These are phyloP conservation scores for Copidosoma aretas DNA, from an alignment of 2,888 invertebrate species.

Conservation along the genomic window DNA sequence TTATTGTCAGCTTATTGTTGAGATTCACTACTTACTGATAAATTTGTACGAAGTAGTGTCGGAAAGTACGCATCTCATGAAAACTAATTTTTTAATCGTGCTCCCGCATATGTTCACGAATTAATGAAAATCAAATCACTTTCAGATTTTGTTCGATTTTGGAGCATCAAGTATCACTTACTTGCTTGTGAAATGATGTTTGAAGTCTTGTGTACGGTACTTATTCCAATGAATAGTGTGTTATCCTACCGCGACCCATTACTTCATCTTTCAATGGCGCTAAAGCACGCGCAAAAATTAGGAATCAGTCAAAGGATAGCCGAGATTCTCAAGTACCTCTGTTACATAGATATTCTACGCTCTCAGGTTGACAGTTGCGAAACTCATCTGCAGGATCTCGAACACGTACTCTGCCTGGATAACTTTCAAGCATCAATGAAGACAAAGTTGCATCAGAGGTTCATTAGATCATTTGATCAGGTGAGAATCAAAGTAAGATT, in stretches of 20 bases:
- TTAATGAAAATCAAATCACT: conserved; percentile 2
- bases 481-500: background rate
- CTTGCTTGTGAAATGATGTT: conserved; percentile 34
- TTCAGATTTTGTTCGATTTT: conserved; percentile 29
- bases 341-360: conserved; percentile 54
- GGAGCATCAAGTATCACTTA: conserved; percentile 24
- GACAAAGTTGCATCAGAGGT: conserved; percentile 29
- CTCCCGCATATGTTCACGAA: background rate
- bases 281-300: conserved; percentile 50
- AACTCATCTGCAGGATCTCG: conserved; percentile 55
- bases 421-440: conserved; percentile 46
- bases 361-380: conserved; percentile 53
- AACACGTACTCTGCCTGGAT: conserved; percentile 55
- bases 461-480: background rate
- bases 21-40: conserved; percentile 50
- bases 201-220: conserved; percentile 45
- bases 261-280: conserved; percentile 48
- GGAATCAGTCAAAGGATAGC: conserved; percentile 53
- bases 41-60: conserved; percentile 43
- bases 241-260: conserved; percentile 53
- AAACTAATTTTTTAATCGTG: background rate
- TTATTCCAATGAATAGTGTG: conserved; percentile 51
- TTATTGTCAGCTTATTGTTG: conserved; percentile 49
- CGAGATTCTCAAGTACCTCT: conserved; percentile 52
- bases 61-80: conserved; percentile 17